phyloP scores from a whole-genome alignment of 2,797 vertebrate species.

The Peromyscus nudipes region DNA sequence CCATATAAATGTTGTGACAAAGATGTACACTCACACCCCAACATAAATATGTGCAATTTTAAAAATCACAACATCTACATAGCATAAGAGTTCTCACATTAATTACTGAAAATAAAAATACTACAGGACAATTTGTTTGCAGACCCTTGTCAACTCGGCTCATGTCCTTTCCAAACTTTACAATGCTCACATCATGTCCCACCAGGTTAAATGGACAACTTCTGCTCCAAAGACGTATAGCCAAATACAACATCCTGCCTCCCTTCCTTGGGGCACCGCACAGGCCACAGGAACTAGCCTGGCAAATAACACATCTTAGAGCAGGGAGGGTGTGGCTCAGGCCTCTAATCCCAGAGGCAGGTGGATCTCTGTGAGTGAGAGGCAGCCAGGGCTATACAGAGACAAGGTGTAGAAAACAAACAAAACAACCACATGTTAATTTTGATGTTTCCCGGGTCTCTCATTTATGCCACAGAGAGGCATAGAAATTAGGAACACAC shows the following conservation, averaged over 20 bases:
- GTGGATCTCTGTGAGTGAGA: not conserved
- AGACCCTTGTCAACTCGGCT: not conserved
- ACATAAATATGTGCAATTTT: not conserved
- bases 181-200: not conserved
- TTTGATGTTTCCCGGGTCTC: not conserved
- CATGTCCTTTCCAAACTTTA: not conserved
- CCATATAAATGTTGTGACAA: not conserved
- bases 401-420: not conserved
- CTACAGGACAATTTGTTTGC: not conserved
- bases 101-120: not conserved
- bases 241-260: not conserved
- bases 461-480: not conserved
- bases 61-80: not conserved
- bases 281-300: not conserved
- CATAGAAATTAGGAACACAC: not conserved
- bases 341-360: not conserved
- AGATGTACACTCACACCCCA: not conserved
- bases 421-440: not conserved
- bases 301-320: not conserved
- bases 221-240: not conserved
- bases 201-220: not conserved
- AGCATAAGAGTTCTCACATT: not conserved
- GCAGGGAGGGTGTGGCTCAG: not conserved
- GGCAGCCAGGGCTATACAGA: not conserved
- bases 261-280: not conserved